These are phyloP conservation scores for Ylistrum balloti DNA, from an alignment of 1,140 invertebrate species.

Conservation along the genomic window DNA sequence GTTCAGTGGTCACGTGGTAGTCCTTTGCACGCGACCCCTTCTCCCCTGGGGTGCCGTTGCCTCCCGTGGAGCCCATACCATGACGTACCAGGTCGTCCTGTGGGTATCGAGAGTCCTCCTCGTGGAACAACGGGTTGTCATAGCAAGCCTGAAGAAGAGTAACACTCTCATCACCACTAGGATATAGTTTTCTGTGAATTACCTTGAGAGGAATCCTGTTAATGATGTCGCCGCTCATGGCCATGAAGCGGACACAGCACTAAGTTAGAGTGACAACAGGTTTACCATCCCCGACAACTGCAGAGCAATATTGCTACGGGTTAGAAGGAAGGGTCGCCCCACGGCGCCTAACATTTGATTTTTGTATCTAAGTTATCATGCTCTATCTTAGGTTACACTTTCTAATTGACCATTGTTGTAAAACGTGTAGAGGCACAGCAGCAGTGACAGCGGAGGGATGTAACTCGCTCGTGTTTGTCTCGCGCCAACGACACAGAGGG, in stretches of 20 bases:
- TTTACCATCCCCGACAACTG: neutral
- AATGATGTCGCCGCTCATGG: conserved; percentile 12
- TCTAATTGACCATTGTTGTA: neutral
- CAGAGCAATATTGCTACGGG: neutral
- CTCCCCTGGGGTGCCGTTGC: conserved; percentile 29
- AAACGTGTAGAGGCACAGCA: neutral
- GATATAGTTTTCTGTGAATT: conserved; percentile 34
- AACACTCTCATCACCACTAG: conserved; percentile 68
- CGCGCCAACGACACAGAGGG: neutral
- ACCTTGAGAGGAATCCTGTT: conserved; percentile 38
- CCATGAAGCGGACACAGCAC: conserved; percentile 20
- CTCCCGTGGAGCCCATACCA: conserved; percentile 46
- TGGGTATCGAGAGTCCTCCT: conserved; percentile 63
- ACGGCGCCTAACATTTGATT: conserved; percentile 15
- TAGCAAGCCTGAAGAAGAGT: conserved; percentile 77
- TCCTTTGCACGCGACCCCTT: conserved; percentile 62
- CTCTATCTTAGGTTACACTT: conserved; percentile 5
- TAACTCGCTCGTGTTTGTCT: neutral
- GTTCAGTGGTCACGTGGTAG: conserved; percentile 54
- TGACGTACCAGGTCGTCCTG: conserved; percentile 29
- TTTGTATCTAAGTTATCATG: neutral
- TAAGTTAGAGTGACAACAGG: neutral
- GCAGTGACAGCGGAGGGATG: neutral
- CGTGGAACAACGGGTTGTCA: conserved; percentile 74
- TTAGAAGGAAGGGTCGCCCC: neutral